Evolutionary conservation across 2,888 invertebrate species (phyloP).

Genomic region (Acheta domesticus): DNA sequence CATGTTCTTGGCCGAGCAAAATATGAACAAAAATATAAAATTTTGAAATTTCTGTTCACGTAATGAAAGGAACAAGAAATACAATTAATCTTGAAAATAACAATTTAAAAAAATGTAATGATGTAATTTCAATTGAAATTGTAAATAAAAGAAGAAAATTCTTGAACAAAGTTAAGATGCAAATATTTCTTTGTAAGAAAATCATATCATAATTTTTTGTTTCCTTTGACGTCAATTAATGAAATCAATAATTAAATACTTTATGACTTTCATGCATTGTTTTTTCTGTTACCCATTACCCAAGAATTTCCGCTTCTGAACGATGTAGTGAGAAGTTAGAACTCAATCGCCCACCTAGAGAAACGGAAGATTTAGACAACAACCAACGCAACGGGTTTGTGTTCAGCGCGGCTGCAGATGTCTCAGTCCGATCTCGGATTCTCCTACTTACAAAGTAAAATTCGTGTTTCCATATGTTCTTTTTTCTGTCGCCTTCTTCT

Average conservation of each 20-base stretch:
- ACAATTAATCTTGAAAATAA: too few relatives aligned
- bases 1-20: too few relatives aligned
- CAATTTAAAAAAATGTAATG: too few relatives aligned
- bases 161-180: too few relatives aligned
- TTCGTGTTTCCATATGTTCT: background rate
- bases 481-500: background rate
- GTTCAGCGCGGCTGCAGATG: background rate
- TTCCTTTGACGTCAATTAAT: background rate
- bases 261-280: too few relatives aligned
- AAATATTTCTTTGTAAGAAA: too few relatives aligned
- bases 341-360: background rate
- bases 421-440: constrained; percentile 3
- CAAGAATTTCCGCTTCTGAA: background rate
- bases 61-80: too few relatives aligned
- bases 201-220: background rate
- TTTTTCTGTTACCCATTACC: too few relatives aligned
- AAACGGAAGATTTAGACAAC: background rate
- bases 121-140: too few relatives aligned
- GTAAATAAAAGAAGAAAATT: too few relatives aligned
- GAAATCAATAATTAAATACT: background rate
- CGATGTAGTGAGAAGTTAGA: background rate
- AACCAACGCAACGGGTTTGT: background rate
- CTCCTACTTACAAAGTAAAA: background rate
- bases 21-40: too few relatives aligned
- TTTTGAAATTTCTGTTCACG: too few relatives aligned